phyloP scores from a whole-genome alignment of 2,113 vertebrate genomes.

The Heloderma charlesbogerti region DNA sequence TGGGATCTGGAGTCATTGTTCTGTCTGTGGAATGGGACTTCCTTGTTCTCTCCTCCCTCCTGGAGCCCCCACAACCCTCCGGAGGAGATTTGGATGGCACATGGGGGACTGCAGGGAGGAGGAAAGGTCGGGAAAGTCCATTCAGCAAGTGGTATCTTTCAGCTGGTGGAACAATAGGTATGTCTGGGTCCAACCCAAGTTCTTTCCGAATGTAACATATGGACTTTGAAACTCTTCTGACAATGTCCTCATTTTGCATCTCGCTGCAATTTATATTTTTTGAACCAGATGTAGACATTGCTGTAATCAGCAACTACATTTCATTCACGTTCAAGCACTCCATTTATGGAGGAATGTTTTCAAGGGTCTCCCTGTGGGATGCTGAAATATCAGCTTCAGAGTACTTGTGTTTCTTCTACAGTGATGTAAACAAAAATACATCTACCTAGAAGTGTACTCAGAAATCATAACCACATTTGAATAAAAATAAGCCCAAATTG shows the following conservation, averaged over 20 bases:
- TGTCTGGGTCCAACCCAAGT: too few relatives aligned
- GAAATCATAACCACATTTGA: neutral
- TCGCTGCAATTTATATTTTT: neutral
- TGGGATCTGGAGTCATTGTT: too few relatives aligned
- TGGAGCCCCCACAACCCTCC: too few relatives aligned
- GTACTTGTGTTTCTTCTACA: neutral
- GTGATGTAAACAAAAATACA: neutral
- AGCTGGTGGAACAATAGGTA: too few relatives aligned
- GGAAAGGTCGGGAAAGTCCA: too few relatives aligned
- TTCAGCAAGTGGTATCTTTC: too few relatives aligned
- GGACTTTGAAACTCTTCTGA: neutral
- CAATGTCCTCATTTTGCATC: neutral
- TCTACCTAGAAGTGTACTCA: neutral
- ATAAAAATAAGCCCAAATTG: constrained; percentile 5
- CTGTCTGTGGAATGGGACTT: too few relatives aligned
- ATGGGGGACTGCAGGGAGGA: too few relatives aligned
- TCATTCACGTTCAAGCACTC: constrained; percentile 5
- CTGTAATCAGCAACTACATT: neutral
- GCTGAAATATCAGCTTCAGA: constrained; percentile 2
- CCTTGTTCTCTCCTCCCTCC: too few relatives aligned
- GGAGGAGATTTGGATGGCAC: too few relatives aligned
- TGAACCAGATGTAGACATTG: neutral
- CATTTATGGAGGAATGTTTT: neutral
- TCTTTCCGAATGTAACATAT: too few relatives aligned
- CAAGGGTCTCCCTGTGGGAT: constrained; percentile 1